Evolutionary conservation across 2,797 vertebrate genomes (phyloP), one percentile per base, ranked within the genome.

Genomic region (Neopelma chrysocephalum): DNA sequence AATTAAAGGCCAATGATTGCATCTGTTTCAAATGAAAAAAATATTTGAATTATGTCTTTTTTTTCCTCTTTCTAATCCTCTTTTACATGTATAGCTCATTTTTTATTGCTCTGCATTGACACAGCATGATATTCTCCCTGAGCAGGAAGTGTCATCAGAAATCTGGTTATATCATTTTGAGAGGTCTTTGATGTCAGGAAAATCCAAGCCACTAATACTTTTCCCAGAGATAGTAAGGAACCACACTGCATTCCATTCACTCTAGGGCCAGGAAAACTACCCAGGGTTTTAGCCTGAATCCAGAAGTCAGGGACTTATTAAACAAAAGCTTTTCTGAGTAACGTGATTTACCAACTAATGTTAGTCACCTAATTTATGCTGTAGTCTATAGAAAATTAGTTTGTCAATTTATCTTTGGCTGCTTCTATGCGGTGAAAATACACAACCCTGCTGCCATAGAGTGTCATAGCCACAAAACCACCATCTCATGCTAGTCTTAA

Each of bases 321-420:
- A 76, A n/a, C 6, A 15, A 75, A 89, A 76, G 6, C 11, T 15
- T 76, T 75, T 83, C 45, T 60, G 18, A 19, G 19, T 71, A 43
- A 57, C 0, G 0, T 64, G 19, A 36, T 73, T 87, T 50, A 82
- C 9, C 26, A 62, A 15, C 7, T 56, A 25, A 58, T 3, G 4
- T 75, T 86, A 73, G n/a, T 83, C 3, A 1, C 15, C 17, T 69
- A 34, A 42, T 60, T 87, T 43, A 60, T 8, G 1, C 57, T 48
- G 10, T 38, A 6, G 8, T 75, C 23, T 56, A 13, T 31, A 76
- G 43, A 62, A 78, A 50, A 78, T 57, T 23, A 70, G 2, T 29
- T 60, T 84, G 15, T 3, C 31, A 76, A 5, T 21, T 10, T 65
- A 42, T 31, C 9, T 50, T 77, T 69, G 22, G 1, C 2, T 65